phyloP scores from a whole-genome alignment of 2,888 invertebrate species.

The Falcaria lacertinaria region DNA sequence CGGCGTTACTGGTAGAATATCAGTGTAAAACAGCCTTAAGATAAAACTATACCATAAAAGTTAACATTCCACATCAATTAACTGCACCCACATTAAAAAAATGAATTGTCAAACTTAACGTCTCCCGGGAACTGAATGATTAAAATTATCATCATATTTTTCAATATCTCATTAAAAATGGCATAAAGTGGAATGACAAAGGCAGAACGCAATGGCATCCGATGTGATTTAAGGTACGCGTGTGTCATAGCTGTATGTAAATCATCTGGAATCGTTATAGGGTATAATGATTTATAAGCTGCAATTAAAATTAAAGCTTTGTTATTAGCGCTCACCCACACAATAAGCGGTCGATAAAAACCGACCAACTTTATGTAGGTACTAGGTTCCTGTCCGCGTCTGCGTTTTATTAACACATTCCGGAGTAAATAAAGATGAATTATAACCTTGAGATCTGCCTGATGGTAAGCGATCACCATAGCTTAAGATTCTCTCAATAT shows the following conservation, averaged over 20 bases:
- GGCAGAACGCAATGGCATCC: constrained; percentile 33
- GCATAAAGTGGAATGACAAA: constrained; percentile 67
- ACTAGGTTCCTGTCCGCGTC: no score
- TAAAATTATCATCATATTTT: constrained; percentile 40
- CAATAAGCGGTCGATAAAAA: constrained; percentile 31
- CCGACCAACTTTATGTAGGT: constrained; percentile 20
- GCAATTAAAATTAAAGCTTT: constrained; percentile 75
- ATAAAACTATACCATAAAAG: neutral
- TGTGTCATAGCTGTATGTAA: constrained; percentile 74
- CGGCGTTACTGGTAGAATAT: no score
- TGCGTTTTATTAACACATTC: no score
- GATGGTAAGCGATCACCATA: no score
- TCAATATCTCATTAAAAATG: constrained; percentile 70
- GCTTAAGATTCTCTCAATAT: no score
- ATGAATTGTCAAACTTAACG: constrained; percentile 35
- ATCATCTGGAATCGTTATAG: constrained; percentile 68
- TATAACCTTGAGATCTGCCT: no score
- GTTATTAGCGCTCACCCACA: constrained; percentile 53
- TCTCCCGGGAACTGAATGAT: constrained; percentile 36
- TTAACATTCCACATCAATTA: neutral
- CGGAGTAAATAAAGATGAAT: no score
- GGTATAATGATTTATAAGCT: constrained; percentile 70
- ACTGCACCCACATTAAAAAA: constrained; percentile 20
- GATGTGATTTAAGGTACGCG: constrained; percentile 59
- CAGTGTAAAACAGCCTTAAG: no score